phyloP scores from a whole-genome alignment of 2,888 invertebrate species.

The Actias luna region DNA sequence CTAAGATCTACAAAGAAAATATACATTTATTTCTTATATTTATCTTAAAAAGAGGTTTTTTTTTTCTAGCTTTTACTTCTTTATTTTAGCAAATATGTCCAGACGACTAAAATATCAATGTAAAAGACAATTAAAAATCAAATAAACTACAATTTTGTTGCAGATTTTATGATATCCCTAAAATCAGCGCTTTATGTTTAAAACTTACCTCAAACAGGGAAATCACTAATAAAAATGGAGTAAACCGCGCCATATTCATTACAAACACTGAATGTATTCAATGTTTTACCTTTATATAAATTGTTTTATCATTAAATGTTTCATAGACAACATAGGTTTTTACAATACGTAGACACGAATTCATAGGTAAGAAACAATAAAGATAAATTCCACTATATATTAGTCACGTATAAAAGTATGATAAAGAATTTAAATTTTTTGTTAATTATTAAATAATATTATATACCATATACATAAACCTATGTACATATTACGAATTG shows the following conservation, averaged over 20 bases:
- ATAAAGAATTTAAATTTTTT: not conserved
- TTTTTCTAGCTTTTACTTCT: not conserved
- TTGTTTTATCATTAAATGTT: constrained; percentile 6
- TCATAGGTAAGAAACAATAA: not conserved
- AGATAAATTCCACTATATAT: not conserved
- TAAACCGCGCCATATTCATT: constrained; percentile 3
- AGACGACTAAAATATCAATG: not conserved
- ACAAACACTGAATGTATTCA: not conserved
- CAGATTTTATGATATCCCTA: not conserved
- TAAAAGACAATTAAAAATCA: not conserved
- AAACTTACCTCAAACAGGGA: constrained; percentile 1
- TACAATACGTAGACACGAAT: not conserved
- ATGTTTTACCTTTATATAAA: constrained; percentile 5
- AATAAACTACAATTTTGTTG: not conserved
- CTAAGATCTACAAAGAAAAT: not conserved
- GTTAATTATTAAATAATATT: constrained; percentile 6
- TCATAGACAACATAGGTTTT: not conserved
- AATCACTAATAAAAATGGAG: not conserved
- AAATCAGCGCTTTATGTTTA: not conserved
- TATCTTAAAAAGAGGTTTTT: not conserved
- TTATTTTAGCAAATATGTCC: not conserved
- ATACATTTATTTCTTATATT: no score
- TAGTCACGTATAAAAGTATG: constrained; percentile 1
- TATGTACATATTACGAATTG: no score
- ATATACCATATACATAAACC: no score